These are phyloP conservation scores for Gopherus evgoodei DNA, from an alignment of 2,113 vertebrate species.

Conservation along the genomic window DNA sequence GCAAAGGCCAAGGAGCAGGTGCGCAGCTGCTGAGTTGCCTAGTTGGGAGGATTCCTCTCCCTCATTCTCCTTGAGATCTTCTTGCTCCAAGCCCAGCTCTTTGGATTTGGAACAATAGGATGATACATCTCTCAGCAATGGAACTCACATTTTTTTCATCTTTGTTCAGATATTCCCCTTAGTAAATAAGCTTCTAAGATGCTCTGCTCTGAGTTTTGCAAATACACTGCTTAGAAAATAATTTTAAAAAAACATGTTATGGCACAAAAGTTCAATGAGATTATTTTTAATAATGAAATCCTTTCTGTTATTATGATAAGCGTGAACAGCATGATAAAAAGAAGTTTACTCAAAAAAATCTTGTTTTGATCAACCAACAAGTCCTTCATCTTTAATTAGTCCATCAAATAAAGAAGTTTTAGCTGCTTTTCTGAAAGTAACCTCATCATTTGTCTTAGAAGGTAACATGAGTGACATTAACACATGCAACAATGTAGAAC, in stretches of 20 bases:
- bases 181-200: background rate
- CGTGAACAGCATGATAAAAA: background rate
- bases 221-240: background rate
- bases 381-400: constrained; percentile 48
- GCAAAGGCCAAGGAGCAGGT: fast-evolving
- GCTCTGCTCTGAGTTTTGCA: background rate
- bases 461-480: constrained; percentile 2
- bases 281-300: too few relatives aligned
- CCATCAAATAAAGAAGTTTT: constrained; percentile 51
- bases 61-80: background rate
- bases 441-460: constrained; percentile 28
- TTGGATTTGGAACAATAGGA: background rate
- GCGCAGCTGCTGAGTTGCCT: background rate
- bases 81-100: background rate
- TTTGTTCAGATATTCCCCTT: background rate
- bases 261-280: too few relatives aligned
- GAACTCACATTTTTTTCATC: background rate
- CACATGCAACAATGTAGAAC: constrained; percentile 1
- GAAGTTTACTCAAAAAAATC: constrained; percentile 33
- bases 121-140: background rate
- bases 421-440: constrained; percentile 43
- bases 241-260: too few relatives aligned
- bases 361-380: constrained; percentile 51
- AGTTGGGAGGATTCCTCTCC: background rate
- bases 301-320: too few relatives aligned